phyloP scores from a whole-genome alignment of 2,797 vertebrate genomes.

The Pangasius macronema region DNA sequence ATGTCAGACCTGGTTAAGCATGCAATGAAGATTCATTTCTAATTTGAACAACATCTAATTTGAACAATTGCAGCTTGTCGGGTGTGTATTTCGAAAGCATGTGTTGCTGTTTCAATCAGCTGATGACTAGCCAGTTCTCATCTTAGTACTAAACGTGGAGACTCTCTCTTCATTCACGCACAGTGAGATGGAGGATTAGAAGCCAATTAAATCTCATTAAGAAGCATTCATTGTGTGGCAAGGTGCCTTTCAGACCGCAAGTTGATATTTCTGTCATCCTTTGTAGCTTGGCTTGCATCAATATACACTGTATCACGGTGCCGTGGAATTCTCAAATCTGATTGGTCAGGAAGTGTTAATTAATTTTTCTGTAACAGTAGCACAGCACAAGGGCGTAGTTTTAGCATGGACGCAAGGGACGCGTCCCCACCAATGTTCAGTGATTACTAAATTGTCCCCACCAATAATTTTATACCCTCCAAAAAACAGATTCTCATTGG shows the following conservation, averaged over 20 bases:
- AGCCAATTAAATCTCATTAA: neutral
- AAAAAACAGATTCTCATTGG: too few relatives aligned
- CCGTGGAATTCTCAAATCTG: neutral
- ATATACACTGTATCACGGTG: neutral
- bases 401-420: too few relatives aligned
- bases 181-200: neutral
- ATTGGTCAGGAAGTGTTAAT: neutral
- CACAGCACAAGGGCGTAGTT: too few relatives aligned
- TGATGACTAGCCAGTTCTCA: neutral
- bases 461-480: too few relatives aligned
- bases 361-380: neutral
- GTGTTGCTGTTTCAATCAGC: neutral
- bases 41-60: neutral
- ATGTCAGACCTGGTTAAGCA: neutral
- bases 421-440: too few relatives aligned
- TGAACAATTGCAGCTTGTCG: neutral
- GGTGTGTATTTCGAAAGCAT: neutral
- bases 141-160: neutral
- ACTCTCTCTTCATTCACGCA: neutral
- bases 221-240: neutral
- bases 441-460: too few relatives aligned
- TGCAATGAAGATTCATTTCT: neutral
- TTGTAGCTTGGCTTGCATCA: neutral
- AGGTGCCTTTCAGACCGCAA: neutral
- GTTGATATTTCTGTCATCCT: neutral